phyloP scores from a whole-genome alignment of 2,888 invertebrate species.

The Apodemia duryi region DNA sequence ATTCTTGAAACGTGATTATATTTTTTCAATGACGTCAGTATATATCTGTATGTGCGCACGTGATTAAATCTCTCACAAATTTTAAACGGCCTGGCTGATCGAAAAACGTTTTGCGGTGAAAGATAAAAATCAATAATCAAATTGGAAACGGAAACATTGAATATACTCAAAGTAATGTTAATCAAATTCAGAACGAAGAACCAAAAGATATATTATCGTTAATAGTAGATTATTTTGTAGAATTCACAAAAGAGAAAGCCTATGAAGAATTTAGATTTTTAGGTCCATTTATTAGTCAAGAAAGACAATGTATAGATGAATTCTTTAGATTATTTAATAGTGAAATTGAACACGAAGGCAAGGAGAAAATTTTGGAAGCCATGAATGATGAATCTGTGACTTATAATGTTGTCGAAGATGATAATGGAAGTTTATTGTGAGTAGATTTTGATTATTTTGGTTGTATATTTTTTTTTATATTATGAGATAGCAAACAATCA shows the following conservation, averaged over 20 bases:
- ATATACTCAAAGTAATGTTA: too few species aligned
- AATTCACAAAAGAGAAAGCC: constrained; percentile 36
- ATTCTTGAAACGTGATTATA: too few species aligned
- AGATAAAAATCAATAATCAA: too few species aligned
- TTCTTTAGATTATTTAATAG: constrained; percentile 39
- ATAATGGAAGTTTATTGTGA: constrained; percentile 47
- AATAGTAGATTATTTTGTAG: constrained; percentile 43
- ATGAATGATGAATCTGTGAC: constrained; percentile 30
- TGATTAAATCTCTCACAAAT: too few species aligned
- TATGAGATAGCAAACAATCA: too few species aligned
- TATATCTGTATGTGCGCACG: too few species aligned
- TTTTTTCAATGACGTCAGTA: too few species aligned
- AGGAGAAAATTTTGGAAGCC: constrained; percentile 24
- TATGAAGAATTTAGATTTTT: constrained; percentile 49
- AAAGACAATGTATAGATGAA: constrained; percentile 36
- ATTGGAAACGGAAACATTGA: too few species aligned
- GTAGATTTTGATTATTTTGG: constrained; percentile 28
- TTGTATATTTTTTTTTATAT: too few species aligned
- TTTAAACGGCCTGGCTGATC: too few species aligned
- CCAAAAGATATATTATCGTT: constrained; percentile 26
- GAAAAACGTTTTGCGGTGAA: too few species aligned
- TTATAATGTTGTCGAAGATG: constrained; percentile 38
- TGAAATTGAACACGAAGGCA: constrained; percentile 23
- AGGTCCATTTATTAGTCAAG: constrained; percentile 42
- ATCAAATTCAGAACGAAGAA: background rate